Evolutionary conservation across 2,113 vertebrate genomes (phyloP).

Genomic region (Todiramphus saurophagus): DNA sequence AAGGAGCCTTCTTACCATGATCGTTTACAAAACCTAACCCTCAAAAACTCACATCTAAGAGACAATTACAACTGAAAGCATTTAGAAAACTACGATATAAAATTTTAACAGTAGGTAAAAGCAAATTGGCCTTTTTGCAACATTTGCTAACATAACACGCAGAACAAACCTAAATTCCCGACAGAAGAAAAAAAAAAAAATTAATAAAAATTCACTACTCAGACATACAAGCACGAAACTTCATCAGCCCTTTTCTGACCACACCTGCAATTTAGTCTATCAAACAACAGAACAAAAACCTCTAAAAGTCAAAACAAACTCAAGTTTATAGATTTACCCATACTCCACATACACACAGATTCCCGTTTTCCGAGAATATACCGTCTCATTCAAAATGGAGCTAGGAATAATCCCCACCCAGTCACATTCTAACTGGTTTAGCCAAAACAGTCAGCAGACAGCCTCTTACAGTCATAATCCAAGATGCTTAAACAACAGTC

Average conservation of each 20-base stretch:
- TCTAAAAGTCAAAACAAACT: neutral
- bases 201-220: neutral
- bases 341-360: neutral
- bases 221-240: neutral
- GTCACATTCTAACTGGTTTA: neutral
- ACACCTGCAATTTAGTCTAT: neutral
- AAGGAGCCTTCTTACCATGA: neutral
- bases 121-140: neutral
- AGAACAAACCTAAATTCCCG: constrained; percentile 7
- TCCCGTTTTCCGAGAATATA: neutral
- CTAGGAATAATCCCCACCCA: neutral
- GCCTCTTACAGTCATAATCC: neutral
- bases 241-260: neutral
- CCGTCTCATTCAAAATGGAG: neutral
- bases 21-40: neutral
- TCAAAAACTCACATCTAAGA: neutral
- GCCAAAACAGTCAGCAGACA: neutral
- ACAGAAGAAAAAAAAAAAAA: neutral
- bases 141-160: neutral
- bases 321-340: neutral
- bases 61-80: neutral
- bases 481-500: neutral
- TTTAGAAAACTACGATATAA: neutral
- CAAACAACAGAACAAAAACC: neutral
- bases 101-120: neutral